Conservation (phyloP, 2,888 invertebrate genomes). For the Oscheius sp. region DNA sequence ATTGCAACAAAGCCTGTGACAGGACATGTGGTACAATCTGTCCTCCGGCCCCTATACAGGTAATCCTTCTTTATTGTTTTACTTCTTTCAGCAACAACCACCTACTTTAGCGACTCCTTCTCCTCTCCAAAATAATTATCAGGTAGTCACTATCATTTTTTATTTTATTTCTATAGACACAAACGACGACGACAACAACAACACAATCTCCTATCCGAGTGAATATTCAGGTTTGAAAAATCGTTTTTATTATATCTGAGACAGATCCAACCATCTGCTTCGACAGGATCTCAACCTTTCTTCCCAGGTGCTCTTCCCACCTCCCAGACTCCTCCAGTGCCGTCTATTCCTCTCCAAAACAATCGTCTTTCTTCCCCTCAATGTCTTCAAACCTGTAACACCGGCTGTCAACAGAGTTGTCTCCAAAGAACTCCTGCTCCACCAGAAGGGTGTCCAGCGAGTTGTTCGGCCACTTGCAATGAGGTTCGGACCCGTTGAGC, state of each 20-base stretch:
- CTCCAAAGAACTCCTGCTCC: constrained; percentile 36
- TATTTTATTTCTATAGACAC: neutral
- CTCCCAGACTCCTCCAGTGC: neutral
- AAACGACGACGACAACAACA: neutral
- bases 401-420: constrained; percentile 44
- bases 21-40: constrained; percentile 27
- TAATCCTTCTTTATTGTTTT: neutral
- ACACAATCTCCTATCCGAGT: neutral
- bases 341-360: neutral
- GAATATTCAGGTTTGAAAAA: neutral
- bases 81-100: neutral
- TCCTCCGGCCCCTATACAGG: constrained; percentile 7
- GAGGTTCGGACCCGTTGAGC: constrained; percentile 28
- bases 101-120: neutral
- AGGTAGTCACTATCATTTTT: neutral
- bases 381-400: constrained; percentile 45
- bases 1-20: constrained; percentile 23
- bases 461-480: constrained; percentile 41
- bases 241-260: neutral
- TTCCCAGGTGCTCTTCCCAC: neutral
- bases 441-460: constrained; percentile 39
- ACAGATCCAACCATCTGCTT: neutral
- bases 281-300: constrained; percentile 1
- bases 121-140: neutral
- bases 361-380: neutral